Percentiles rank a stretch among this genome's conserved stretches.
These are phyloP conservation scores for Coluber constrictor DNA, from an alignment of 2,797 vertebrate species.

Conservation along the genomic window DNA sequence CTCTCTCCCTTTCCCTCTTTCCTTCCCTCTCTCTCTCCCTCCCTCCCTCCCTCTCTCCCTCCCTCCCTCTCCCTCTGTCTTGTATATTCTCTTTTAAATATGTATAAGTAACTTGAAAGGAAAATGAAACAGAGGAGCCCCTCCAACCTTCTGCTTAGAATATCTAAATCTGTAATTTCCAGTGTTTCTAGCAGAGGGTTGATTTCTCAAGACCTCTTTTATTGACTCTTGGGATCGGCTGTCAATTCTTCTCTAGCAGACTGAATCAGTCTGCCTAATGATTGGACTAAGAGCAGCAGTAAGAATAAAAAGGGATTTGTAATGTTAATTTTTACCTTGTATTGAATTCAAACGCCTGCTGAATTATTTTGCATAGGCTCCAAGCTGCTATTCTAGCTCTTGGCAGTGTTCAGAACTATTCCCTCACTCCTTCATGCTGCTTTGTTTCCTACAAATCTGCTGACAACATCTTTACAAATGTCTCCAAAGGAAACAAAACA, in stretches of 20 bases:
- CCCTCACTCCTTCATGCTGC: slow-evolving; percentile 43
- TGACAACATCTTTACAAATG: slow-evolving; percentile 56
- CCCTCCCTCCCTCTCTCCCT: rapidly evolving
- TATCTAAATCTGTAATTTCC: slow-evolving; percentile 26
- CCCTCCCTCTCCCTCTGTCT: not conserved
- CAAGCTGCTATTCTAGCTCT: slow-evolving; percentile 50
- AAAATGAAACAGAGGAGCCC: not conserved
- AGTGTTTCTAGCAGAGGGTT: slow-evolving; percentile 20
- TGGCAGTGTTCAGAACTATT: slow-evolving; percentile 46
- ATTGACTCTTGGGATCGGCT: slow-evolving; percentile 7
- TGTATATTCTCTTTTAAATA: not conserved
- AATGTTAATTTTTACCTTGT: slow-evolving; percentile 50
- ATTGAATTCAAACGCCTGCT: slow-evolving; percentile 47
- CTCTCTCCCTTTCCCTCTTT: too few relatives aligned
- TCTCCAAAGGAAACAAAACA: slow-evolving; percentile 54
- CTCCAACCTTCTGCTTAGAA: not conserved
- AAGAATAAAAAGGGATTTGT: slow-evolving; percentile 52
- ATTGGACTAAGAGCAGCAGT: slow-evolving; percentile 45
- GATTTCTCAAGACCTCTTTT: slow-evolving; percentile 23
- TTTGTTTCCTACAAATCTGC: slow-evolving; percentile 55
- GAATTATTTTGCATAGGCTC: slow-evolving; percentile 57
- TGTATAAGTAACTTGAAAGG: slow-evolving; percentile 9
- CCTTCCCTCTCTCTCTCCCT: too few relatives aligned
- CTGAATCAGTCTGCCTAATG: slow-evolving; percentile 36
- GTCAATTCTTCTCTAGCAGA: slow-evolving; percentile 24